Base-by-base conservation (phyloP, 2,113 vertebrate genomes). In the Corapipo altera region DNA sequence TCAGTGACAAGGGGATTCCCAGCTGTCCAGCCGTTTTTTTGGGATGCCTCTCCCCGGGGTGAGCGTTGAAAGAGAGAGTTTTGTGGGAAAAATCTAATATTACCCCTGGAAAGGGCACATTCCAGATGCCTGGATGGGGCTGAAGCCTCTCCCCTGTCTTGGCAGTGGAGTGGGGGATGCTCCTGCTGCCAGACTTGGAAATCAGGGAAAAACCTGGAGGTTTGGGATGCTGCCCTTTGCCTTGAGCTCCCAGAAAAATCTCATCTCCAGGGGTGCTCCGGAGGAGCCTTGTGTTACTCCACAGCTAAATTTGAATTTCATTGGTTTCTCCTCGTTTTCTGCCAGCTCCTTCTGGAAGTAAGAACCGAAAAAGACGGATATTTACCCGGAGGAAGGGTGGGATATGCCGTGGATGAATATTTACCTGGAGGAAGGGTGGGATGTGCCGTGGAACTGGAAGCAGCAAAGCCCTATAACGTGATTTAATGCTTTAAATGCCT, bases 321-420 rank as follows among this genome's bases (percentile, higher is more conserved):
- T 3, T 10, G 37, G 14, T 62, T 76, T 48, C 64, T 48, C 4
- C 17, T 44, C 44, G 11, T 58, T 48, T 83, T 27, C 67, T 37
- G 11, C 2, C 69, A 70, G 2, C 7, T 44, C 52, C 9, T 81
- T 71, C 43, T 9, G 28, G 18, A 33, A 75, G 33, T 2, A 28
- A 9, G 21, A 33, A 11, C 1, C 20, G 74, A 61, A 57, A 46
- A 20, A 10, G 58, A 24, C 5, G 14, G 9, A 0, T 3, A 3
- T 58, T 74, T 62, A n/a, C 33, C n/a, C 1, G 5, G n/a, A 44
- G 76, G 28, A 16, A 88, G 62, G 59, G 48, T 62, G 55, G 82
- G n/a, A 77, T 52, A 6, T 3, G 21, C 67, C 32, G 26, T 4
- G 54, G 8, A n/a, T 7, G 37, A 27, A 62, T 41, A 62, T 41